A percentile compares a stretch with the other conserved stretches of the same genome.
phyloP scores from a whole-genome alignment of 2,113 vertebrate species.

The Rissa tridactyla region DNA sequence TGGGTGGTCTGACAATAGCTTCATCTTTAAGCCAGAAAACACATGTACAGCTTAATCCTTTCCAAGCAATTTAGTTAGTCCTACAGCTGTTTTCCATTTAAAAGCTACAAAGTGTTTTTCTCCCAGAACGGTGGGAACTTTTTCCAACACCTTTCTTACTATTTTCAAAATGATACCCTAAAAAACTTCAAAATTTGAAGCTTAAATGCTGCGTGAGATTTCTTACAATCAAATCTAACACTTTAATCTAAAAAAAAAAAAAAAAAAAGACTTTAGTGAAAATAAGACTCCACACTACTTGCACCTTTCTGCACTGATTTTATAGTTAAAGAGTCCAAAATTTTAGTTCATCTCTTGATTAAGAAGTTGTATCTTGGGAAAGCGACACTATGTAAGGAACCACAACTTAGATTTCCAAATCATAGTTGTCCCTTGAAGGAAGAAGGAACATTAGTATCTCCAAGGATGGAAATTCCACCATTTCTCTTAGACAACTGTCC shows the following conservation, averaged over 20 bases:
- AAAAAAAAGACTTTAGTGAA: background rate
- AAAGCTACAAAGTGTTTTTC: background rate
- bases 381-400: background rate
- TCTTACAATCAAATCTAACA: background rate
- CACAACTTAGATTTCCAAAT: background rate
- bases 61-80: background rate
- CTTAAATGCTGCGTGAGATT: background rate
- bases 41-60: background rate
- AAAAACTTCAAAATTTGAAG: background rate
- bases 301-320: background rate
- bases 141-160: background rate
- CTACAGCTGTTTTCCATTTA: slow-evolving; percentile 16
- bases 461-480: background rate
- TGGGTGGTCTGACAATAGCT: slow-evolving; percentile 11
- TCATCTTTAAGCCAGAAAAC: background rate
- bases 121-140: background rate
- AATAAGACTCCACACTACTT: background rate
- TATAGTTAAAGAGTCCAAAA: background rate
- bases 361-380: background rate
- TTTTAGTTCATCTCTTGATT: background rate
- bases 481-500: background rate
- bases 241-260: background rate
- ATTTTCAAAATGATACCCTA: background rate
- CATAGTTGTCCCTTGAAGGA: fast-evolving
- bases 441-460: background rate